These are phyloP conservation scores for Pogoniulus pusillus DNA, from an alignment of 2,797 vertebrate species.

Conservation along the genomic window DNA sequence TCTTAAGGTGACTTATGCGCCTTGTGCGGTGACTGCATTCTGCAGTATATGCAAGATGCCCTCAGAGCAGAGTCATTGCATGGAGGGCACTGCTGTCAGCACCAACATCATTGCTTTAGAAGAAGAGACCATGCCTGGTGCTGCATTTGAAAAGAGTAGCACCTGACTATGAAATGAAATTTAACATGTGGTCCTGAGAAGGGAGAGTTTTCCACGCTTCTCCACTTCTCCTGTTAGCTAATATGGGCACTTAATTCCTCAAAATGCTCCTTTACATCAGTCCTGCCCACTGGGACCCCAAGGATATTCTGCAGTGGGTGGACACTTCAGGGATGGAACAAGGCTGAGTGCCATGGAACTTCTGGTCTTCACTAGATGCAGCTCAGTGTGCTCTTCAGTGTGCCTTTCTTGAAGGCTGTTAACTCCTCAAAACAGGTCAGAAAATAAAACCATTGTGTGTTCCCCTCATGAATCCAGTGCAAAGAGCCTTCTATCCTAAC, in stretches of 20 bases:
- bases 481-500: background rate
- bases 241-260: background rate
- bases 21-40: accelerated
- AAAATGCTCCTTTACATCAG: background rate
- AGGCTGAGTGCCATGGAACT: background rate
- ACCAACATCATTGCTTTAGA: background rate
- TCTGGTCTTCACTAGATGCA: background rate
- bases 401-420: background rate
- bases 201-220: background rate
- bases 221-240: background rate
- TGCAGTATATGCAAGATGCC: background rate
- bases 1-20: background rate
- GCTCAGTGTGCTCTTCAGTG: background rate
- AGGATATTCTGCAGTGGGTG: background rate
- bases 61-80: background rate
- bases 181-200: background rate
- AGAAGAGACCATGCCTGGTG: background rate
- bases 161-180: background rate
- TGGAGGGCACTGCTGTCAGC: background rate
- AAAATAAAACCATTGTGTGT: background rate
- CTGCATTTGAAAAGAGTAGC: background rate
- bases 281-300: background rate
- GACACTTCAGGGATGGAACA: accelerated
- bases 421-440: background rate
- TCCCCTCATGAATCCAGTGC: background rate